A percentile compares a stretch with the other conserved stretches of the same genome.
These are phyloP conservation scores for Muscina levida DNA, from an alignment of 2,888 invertebrate genomes.

Conservation along the genomic window DNA sequence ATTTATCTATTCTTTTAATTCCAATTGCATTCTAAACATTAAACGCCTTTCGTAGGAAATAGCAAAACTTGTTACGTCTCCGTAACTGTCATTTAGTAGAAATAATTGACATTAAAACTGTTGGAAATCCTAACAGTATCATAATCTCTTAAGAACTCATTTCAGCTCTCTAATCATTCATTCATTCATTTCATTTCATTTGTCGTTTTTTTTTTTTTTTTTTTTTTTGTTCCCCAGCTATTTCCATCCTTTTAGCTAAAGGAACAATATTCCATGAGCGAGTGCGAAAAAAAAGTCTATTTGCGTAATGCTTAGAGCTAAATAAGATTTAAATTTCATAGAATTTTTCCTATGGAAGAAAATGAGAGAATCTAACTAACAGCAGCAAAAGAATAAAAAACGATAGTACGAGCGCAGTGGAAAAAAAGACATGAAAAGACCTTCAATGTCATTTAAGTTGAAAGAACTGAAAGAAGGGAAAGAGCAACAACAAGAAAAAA, in stretches of 20 bases:
- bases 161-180: slow-evolving; percentile 44
- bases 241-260: slow-evolving; percentile 17
- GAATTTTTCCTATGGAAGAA: slow-evolving; percentile 42
- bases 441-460: slow-evolving; percentile 57
- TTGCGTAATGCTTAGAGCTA: slow-evolving; percentile 64
- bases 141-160: slow-evolving; percentile 56
- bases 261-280: background rate
- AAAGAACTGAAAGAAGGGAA: background rate
- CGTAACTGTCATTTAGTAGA: slow-evolving; percentile 48
- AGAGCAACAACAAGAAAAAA: slow-evolving; percentile 37
- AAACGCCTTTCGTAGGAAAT: no score
- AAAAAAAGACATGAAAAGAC: background rate
- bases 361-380: slow-evolving; percentile 35
- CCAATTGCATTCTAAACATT: no score
- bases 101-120: slow-evolving; percentile 65
- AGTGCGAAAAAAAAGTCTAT: slow-evolving; percentile 48
- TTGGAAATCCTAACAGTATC: slow-evolving; percentile 62
- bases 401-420: no score
- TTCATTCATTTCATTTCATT: slow-evolving; percentile 16
- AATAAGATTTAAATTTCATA: slow-evolving; percentile 65
- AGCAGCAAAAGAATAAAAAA: background rate
- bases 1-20: no score
- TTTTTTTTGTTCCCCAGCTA: background rate
- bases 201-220: background rate
- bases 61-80: slow-evolving; percentile 14